Evolutionary conservation across 2,797 vertebrate genomes (phyloP).

Genomic region (Catostomus latipinnis): DNA sequence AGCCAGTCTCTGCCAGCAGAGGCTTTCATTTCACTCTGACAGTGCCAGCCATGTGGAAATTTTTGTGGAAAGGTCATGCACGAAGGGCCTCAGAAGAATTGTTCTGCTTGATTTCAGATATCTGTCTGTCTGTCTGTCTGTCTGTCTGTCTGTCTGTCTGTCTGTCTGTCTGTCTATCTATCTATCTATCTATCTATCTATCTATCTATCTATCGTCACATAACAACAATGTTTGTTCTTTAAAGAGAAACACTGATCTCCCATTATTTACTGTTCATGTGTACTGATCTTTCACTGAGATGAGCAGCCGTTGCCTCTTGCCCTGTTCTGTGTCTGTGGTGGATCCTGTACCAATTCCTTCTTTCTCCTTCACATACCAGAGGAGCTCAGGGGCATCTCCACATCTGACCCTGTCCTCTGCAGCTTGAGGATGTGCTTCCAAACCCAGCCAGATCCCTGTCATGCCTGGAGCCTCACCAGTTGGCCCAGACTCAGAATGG

Average conservation of each 20-base stretch:
- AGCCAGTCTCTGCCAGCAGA: constrained; percentile 52
- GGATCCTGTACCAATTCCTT: constrained; percentile 12
- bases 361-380: constrained; percentile 49
- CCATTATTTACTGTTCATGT: neutral
- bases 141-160: too few relatives aligned
- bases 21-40: constrained; percentile 50
- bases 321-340: constrained; percentile 4
- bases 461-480: constrained; percentile 48
- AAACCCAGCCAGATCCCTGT: constrained; percentile 47
- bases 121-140: too few relatives aligned
- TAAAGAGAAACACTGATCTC: neutral
- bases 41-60: constrained; percentile 48
- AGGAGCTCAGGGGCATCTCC: constrained; percentile 52
- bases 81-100: constrained; percentile 34
- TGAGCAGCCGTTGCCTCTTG: neutral
- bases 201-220: too few relatives aligned
- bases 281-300: neutral
- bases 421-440: constrained; percentile 46
- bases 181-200: too few relatives aligned
- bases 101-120: constrained; percentile 42
- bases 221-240: constrained; percentile 14
- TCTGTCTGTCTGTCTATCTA: too few relatives aligned
- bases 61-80: constrained; percentile 45
- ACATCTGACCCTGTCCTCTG: constrained; percentile 51
- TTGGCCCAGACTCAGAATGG: constrained; percentile 23